Evolutionary conservation across 1,140 invertebrate species (phyloP).

Genomic region (Brachionus sp.): DNA sequence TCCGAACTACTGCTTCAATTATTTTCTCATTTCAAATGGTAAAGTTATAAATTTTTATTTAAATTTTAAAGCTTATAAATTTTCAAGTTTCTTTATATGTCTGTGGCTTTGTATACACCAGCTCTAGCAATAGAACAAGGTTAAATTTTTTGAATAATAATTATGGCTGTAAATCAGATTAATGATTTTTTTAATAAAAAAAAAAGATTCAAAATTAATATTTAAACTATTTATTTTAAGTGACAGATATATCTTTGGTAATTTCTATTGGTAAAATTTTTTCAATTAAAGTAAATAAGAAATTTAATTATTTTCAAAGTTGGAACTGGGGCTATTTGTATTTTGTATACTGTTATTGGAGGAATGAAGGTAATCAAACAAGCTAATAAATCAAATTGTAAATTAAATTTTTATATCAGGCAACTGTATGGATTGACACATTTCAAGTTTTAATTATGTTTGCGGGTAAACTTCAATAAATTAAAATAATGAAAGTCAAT

Average conservation of each 20-base stretch:
- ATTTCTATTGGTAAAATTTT: constrained; percentile 38
- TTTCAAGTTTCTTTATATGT: constrained; percentile 72
- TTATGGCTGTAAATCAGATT: too few relatives aligned
- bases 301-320: not conserved
- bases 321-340: constrained; percentile 45
- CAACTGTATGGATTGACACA: constrained; percentile 68
- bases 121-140: constrained; percentile 84
- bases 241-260: constrained; percentile 18
- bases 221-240: not conserved
- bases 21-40: constrained; percentile 45
- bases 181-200: too few relatives aligned
- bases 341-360: constrained; percentile 53
- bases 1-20: not conserved
- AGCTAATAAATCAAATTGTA: not conserved
- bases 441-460: constrained; percentile 83
- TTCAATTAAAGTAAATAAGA: not conserved
- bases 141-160: constrained; percentile 59
- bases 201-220: not conserved
- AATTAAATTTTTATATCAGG: not conserved
- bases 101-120: constrained; percentile 86
- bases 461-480: constrained; percentile 64
- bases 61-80: not conserved
- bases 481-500: not conserved
- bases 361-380: constrained; percentile 70
- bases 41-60: not conserved